Conservation (phyloP, 2,888 invertebrate species). For the Sisyra terminalis region DNA sequence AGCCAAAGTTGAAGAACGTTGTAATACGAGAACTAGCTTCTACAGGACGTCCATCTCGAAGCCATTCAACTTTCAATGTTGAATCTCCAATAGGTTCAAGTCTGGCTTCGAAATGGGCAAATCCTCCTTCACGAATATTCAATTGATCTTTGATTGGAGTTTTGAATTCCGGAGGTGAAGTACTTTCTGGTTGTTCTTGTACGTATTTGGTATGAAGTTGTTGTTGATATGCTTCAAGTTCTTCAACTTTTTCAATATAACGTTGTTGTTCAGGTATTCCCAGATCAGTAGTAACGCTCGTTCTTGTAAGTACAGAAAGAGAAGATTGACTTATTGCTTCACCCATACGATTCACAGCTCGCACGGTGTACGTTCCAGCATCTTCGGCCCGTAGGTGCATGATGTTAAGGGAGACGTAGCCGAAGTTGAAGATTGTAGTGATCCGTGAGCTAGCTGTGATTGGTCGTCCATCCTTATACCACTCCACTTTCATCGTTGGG, state of each 20-base stretch:
- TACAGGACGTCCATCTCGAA: slow-evolving; percentile 76
- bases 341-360: slow-evolving; percentile 79
- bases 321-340: slow-evolving; percentile 76
- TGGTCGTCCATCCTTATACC: slow-evolving; percentile 88
- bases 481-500: slow-evolving; percentile 86
- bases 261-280: slow-evolving; percentile 81
- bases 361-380: slow-evolving; percentile 84
- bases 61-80: slow-evolving; percentile 80
- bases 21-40: slow-evolving; percentile 89
- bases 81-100: slow-evolving; percentile 87
- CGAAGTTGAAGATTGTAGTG: slow-evolving; percentile 96
- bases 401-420: slow-evolving; percentile 96
- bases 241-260: slow-evolving; percentile 83
- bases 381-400: slow-evolving; percentile 98
- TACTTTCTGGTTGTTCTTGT: slow-evolving; percentile 65
- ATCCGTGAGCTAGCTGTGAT: slow-evolving; percentile 95
- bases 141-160: slow-evolving; percentile 77
- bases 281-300: slow-evolving; percentile 66
- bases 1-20: slow-evolving; percentile 87
- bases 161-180: slow-evolving; percentile 71
- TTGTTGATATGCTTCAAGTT: slow-evolving; percentile 76
- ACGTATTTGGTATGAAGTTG: slow-evolving; percentile 65
- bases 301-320: slow-evolving; percentile 58
- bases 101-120: slow-evolving; percentile 90
- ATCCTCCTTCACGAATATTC: slow-evolving; percentile 78